Evolutionary conservation across 2,888 invertebrate species (phyloP).

Genomic region (Merodon equestris): DNA sequence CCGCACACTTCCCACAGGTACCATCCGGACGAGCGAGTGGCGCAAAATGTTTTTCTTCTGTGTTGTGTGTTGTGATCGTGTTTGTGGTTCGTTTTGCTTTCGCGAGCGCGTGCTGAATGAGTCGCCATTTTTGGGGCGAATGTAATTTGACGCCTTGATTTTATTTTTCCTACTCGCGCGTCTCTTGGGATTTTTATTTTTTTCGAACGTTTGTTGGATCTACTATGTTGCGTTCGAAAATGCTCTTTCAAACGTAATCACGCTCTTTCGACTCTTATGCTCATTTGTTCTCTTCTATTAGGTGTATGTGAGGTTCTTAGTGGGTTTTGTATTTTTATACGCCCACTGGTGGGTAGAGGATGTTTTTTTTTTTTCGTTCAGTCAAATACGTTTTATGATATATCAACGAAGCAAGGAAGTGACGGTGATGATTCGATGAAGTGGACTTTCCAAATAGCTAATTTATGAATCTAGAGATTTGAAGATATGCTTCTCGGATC

Average conservation of each 20-base stretch:
- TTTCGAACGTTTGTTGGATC: conserved; percentile 11
- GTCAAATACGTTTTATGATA: too few species aligned
- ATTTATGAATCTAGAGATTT: too few species aligned
- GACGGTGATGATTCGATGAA: too few species aligned
- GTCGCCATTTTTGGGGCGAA: conserved; percentile 77
- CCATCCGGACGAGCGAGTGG: conserved; percentile 27
- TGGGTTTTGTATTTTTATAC: too few species aligned
- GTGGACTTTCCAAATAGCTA: too few species aligned
- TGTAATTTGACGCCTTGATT: conserved; percentile 77
- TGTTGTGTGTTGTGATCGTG: conserved; percentile 30
- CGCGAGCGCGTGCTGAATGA: conserved; percentile 51
- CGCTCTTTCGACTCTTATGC: too few species aligned
- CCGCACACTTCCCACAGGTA: conserved; percentile 24
- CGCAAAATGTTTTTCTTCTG: not conserved
- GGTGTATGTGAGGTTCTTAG: too few species aligned
- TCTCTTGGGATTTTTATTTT: conserved; percentile 38
- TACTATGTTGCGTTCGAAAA: conserved; percentile 11
- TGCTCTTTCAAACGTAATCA: not conserved
- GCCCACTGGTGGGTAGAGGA: conserved; percentile 6
- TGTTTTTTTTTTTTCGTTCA: too few species aligned
- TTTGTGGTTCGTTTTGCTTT: conserved; percentile 48
- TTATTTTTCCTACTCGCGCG: too few species aligned
- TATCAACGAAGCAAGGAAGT: too few species aligned
- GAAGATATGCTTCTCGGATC: too few species aligned
- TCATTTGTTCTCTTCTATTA: too few species aligned